These are phyloP conservation scores for Pantala flavescens DNA, from an alignment of 1,140 invertebrate species.

Conservation along the genomic window DNA sequence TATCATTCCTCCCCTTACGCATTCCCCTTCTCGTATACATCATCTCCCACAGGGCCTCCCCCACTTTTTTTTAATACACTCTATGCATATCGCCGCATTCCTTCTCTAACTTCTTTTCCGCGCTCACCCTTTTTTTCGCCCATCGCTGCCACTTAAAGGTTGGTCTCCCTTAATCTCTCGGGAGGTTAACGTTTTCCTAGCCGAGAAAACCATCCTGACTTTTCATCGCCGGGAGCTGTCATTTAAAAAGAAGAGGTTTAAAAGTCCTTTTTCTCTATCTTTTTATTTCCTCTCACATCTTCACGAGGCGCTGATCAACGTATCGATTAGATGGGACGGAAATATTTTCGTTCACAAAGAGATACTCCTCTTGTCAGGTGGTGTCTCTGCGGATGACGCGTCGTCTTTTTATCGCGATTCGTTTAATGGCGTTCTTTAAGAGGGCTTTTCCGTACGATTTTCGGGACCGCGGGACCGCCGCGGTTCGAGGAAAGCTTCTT, in stretches of 20 bases:
- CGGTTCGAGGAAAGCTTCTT: not conserved
- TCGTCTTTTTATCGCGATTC: not conserved
- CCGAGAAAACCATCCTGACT: not conserved
- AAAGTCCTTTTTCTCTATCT: too few relatives aligned
- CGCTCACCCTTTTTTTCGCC: conserved; percentile 4
- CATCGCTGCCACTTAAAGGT: not conserved
- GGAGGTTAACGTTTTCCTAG: not conserved
- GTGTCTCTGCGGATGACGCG: not conserved
- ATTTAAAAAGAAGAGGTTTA: too few relatives aligned
- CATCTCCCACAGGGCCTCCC: not conserved
- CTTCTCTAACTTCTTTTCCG: not conserved
- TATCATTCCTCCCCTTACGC: not conserved
- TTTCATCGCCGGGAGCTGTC: not conserved
- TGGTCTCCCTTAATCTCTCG: not conserved
- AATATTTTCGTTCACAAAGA: not conserved
- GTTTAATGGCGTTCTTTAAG: not conserved
- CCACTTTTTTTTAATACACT: not conserved
- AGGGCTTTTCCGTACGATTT: not conserved
- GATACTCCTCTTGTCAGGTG: not conserved
- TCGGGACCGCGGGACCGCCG: not conserved
- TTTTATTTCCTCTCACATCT: too few relatives aligned
- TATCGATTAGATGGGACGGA: not conserved
- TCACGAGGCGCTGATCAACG: not conserved
- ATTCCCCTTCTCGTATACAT: not conserved
- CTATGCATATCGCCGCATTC: not conserved